phyloP scores from a whole-genome alignment of 2,113 vertebrate genomes.

The Gila orcuttii region DNA sequence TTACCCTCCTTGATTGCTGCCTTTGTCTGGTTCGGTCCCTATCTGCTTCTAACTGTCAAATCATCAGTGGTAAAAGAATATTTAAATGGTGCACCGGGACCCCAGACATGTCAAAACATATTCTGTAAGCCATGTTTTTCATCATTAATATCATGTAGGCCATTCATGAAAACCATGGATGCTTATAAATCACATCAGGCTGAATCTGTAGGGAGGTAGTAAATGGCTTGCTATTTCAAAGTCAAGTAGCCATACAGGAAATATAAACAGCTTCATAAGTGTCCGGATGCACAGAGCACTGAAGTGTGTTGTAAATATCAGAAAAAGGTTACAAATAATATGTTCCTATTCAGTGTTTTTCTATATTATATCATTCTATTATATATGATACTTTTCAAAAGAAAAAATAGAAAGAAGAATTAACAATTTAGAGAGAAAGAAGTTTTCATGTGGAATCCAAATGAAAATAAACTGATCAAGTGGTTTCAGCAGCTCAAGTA shows the following conservation, averaged over 20 bases:
- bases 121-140: slow-evolving; percentile 20
- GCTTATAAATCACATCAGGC: not conserved
- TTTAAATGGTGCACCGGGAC: not conserved
- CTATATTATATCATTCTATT: not conserved
- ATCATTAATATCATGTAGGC: slow-evolving; percentile 15
- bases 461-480: not conserved
- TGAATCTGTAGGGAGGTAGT: not conserved
- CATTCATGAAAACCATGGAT: not conserved
- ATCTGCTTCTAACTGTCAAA: slow-evolving; percentile 29
- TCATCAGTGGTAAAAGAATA: not conserved
- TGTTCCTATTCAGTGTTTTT: not conserved
- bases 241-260: not conserved
- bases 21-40: slow-evolving; percentile 1
- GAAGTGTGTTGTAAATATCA: not conserved
- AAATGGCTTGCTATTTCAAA: not conserved
- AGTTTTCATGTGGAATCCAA: not conserved
- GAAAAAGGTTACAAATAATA: not conserved
- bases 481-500: not conserved
- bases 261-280: slow-evolving; percentile 1
- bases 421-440: not conserved
- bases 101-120: not conserved
- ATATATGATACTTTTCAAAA: too few species aligned
- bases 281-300: not conserved
- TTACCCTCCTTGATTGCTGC: not conserved
- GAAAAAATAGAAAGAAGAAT: not conserved